A percentile compares a stretch with the other conserved stretches of the same genome.
Conservation (phyloP, 1,140 invertebrate genomes). For the Samia ricini region DNA sequence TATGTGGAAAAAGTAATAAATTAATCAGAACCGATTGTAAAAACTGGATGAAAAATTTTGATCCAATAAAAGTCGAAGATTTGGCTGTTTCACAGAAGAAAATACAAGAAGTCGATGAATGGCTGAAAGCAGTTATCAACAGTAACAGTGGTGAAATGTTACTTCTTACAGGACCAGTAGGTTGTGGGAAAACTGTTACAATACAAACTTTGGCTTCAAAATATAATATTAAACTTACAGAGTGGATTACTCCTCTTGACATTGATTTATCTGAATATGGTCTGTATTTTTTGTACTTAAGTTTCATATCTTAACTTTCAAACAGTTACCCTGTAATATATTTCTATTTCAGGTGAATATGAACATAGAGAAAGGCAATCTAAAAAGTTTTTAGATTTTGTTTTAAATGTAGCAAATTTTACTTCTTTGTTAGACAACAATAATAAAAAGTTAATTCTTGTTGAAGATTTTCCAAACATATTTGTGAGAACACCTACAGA, state of each 20-base stretch:
- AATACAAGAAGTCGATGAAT: slow-evolving; percentile 79
- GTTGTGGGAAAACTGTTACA: slow-evolving; percentile 84
- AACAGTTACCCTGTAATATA: background rate
- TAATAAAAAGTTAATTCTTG: slow-evolving; percentile 80
- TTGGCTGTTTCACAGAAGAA: slow-evolving; percentile 82
- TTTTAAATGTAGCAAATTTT: slow-evolving; percentile 83
- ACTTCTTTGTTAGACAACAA: slow-evolving; percentile 79
- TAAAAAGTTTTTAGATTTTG: slow-evolving; percentile 82
- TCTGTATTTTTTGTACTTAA: slow-evolving; percentile 23
- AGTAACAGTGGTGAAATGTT: slow-evolving; percentile 76
- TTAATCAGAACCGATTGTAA: slow-evolving; percentile 31
- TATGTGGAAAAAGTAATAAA: background rate
- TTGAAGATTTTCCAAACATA: slow-evolving; percentile 88
- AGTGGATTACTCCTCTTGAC: slow-evolving; percentile 87
- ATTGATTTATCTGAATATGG: slow-evolving; percentile 68
- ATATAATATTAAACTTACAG: slow-evolving; percentile 78
- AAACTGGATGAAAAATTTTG: slow-evolving; percentile 79
- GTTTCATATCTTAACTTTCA: too few species aligned
- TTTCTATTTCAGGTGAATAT: slow-evolving; percentile 53
- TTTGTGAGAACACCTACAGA: slow-evolving; percentile 79
- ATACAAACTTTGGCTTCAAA: slow-evolving; percentile 80
- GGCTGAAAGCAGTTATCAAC: slow-evolving; percentile 67
- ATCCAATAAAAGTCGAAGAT: slow-evolving; percentile 75
- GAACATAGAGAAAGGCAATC: slow-evolving; percentile 78
- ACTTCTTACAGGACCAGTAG: slow-evolving; percentile 84